Conservation (phyloP, 2,797 vertebrate species). For the Chaunax sp. region DNA sequence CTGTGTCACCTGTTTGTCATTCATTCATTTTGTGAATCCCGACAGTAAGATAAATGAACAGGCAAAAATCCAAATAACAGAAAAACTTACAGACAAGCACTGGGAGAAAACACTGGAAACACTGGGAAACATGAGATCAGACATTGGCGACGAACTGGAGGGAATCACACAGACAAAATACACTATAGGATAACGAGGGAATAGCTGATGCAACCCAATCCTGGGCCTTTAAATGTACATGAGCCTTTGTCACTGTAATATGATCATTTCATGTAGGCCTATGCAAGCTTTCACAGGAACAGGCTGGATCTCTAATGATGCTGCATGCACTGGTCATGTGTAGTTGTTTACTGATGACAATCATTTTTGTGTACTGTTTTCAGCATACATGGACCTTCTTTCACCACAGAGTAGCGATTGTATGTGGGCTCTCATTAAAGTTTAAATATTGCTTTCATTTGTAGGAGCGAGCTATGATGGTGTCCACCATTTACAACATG, state of each 20-base stretch:
- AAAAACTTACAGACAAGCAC: too few species aligned
- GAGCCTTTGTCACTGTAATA: neutral
- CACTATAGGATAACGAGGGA: too few species aligned
- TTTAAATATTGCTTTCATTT: slow-evolving; percentile 31
- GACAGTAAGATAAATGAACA: too few species aligned
- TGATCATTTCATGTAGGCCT: neutral
- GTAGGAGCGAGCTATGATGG: neutral
- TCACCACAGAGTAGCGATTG: neutral
- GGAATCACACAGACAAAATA: too few species aligned
- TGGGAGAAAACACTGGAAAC: too few species aligned
- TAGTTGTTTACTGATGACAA: slow-evolving; percentile 24
- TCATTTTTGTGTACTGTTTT: slow-evolving; percentile 19
- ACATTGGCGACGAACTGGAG: too few species aligned
- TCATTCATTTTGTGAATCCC: too few species aligned
- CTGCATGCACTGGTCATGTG: neutral
- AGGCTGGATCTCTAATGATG: slow-evolving; percentile 13
- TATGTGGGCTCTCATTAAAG: slow-evolving; percentile 4
- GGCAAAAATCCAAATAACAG: too few species aligned
- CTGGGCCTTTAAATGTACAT: neutral
- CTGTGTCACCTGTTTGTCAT: too few species aligned
- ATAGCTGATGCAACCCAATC: neutral
- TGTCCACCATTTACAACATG: slow-evolving; percentile 5
- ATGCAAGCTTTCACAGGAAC: neutral
- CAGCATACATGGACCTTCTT: neutral
- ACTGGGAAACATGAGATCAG: too few species aligned